Conservation (phyloP, 2,888 invertebrate genomes). For the Drosophila phalerata region DNA sequence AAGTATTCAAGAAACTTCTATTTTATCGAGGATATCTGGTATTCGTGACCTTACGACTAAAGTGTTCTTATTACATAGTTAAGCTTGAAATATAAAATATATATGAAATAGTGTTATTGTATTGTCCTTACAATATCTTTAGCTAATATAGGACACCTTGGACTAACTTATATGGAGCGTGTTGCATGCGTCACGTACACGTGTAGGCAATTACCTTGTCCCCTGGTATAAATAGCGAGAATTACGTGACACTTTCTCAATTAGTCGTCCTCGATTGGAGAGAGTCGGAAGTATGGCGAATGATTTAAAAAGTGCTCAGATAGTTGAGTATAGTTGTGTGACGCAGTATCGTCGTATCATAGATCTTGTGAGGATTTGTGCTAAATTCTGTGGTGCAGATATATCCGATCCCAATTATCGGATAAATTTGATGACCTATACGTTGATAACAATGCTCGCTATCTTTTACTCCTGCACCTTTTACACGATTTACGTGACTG, state of each 20-base stretch:
- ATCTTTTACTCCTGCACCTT: conserved; percentile 38
- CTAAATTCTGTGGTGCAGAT: conserved; percentile 37
- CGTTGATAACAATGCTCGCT: conserved; percentile 2
- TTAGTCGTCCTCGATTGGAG: neutral
- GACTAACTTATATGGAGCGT: neutral
- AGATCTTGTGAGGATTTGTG: neutral
- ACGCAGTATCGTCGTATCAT: conserved; percentile 20
- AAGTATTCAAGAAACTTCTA: neutral
- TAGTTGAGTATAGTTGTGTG: neutral
- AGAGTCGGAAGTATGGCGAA: neutral
- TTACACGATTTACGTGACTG: conserved; percentile 54
- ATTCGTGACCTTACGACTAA: neutral
- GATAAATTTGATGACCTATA: conserved; percentile 25
- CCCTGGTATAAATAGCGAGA: conserved; percentile 16
- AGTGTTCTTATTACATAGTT: neutral
- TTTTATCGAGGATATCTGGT: neutral
- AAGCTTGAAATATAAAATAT: neutral
- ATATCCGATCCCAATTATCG: conserved; percentile 30
- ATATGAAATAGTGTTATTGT: neutral
- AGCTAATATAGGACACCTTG: neutral
- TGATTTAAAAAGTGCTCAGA: neutral
- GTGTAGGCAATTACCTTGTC: neutral
- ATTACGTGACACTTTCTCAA: conserved; percentile 1
- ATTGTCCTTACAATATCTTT: neutral
- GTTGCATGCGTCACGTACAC: neutral